These are phyloP conservation scores for Eristalis pertinax DNA, from an alignment of 2,888 invertebrate genomes.

Conservation along the genomic window DNA sequence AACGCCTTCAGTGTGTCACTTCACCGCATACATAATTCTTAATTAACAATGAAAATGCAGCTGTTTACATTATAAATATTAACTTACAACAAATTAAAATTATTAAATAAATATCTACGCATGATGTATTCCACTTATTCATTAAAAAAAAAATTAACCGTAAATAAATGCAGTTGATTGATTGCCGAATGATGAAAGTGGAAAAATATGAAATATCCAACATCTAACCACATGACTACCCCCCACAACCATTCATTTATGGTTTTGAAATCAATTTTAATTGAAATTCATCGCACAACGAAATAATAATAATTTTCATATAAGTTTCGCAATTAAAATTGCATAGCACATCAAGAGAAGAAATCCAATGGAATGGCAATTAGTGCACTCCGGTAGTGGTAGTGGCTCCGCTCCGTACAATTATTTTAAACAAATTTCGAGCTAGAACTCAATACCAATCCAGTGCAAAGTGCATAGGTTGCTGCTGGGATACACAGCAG, in stretches of 20 bases:
- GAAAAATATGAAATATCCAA: background rate
- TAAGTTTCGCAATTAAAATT: constrained; percentile 63
- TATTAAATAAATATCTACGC: too few species aligned
- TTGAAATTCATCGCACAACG: constrained; percentile 49
- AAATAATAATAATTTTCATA: constrained; percentile 64
- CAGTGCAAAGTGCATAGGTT: constrained; percentile 20
- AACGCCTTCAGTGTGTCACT: too few species aligned
- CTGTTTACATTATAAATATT: too few species aligned
- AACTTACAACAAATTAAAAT: too few species aligned
- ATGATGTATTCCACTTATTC: too few species aligned
- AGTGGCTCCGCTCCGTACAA: background rate
- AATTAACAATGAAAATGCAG: too few species aligned
- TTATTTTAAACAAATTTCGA: constrained; percentile 54
- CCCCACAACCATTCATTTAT: constrained; percentile 11
- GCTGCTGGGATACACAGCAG: constrained; percentile 26
- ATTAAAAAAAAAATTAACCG: background rate
- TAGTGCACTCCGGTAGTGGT: background rate
- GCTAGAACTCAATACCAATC: constrained; percentile 44
- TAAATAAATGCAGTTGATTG: background rate
- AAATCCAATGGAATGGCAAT: constrained; percentile 20
- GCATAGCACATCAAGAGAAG: constrained; percentile 32
- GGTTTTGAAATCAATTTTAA: constrained; percentile 31
- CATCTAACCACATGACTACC: background rate
- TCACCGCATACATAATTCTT: too few species aligned
- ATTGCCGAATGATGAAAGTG: background rate